Evolutionary conservation across 2,888 invertebrate genomes (phyloP), one percentile per base, ranked within the genome.

Genomic region (Meghimatium bilineatum): DNA sequence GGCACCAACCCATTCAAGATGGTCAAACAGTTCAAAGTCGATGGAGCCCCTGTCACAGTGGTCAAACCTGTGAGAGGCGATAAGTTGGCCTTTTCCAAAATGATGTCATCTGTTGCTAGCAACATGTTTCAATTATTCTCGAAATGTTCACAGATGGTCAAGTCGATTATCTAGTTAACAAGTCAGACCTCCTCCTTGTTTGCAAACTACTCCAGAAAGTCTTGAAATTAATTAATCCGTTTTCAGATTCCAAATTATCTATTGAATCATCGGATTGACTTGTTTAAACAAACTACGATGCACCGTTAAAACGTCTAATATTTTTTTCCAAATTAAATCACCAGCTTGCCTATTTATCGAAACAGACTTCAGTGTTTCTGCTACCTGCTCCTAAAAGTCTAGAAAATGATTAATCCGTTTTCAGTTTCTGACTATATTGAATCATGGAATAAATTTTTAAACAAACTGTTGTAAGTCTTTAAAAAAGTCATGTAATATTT

Each of bases 1-100:
- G 82, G 63, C n/a, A 82, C 77, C 1, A 82, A 56, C 49, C 69
- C 82, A 56, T 74, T 81, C 60, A 81, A 52, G 3, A 81, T n/a
- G 0, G 81, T 81, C 17, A 81, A 63, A 12, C 67, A 69, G 34
- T 69, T 69, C 49, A 80, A 3, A 3, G 52, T 5, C 17, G 80
- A 71, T 3, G 80, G 80, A 32, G 34, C 8, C 32, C 26, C 44
- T 26, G 32, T 34, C 29, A 75, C 14, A 23, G 36, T 63, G 26
- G 77, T 63, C 60, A 77, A 52, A 2, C 63, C 17, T 60, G 77
- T 38, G 3, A 77, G 1, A 8, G 77, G 63, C 8, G 60, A 60
- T 8, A 34, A 17, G 56, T 52, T 60, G 0, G 36, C 20, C 36
- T 77, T 77, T 32, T 34, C 77, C 63, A 77, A 23, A 5, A 77